These are phyloP conservation scores for Montipora capricornis DNA, from an alignment of 64 coral and sea anemone species.

Conservation along the genomic window DNA sequence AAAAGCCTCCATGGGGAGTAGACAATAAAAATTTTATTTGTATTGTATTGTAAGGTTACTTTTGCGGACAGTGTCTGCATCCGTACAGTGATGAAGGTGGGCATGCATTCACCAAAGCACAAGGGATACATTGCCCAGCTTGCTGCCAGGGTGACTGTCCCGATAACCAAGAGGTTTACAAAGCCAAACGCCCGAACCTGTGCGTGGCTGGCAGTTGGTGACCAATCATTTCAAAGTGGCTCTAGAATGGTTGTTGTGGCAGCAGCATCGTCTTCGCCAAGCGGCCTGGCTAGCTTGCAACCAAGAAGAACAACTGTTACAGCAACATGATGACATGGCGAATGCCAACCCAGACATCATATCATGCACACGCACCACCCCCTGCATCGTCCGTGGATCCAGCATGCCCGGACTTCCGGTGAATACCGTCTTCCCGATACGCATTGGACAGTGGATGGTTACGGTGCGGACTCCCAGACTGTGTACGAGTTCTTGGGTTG, in stretches of 20 bases:
- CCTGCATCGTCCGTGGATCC: too few species aligned
- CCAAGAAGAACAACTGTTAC: neutral
- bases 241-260: conserved; percentile 14
- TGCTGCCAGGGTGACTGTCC: neutral
- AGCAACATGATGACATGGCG: neutral
- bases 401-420: too few species aligned
- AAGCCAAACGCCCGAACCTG: neutral
- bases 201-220: neutral
- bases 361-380: neutral
- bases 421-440: too few species aligned
- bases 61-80: neutral
- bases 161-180: neutral
- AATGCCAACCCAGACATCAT: neutral
- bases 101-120: neutral
- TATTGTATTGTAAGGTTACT: neutral
- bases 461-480: too few species aligned
- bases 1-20: too few species aligned
- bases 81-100: neutral
- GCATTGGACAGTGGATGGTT: too few species aligned
- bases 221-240: neutral
- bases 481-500: too few species aligned
- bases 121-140: neutral
- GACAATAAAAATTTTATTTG: too few species aligned
- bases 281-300: neutral
- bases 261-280: neutral